A percentile compares a stretch with the other conserved stretches of the same genome.
These are phyloP conservation scores for Sandelia bainsii DNA, from an alignment of 2,797 vertebrate genomes.

Conservation along the genomic window DNA sequence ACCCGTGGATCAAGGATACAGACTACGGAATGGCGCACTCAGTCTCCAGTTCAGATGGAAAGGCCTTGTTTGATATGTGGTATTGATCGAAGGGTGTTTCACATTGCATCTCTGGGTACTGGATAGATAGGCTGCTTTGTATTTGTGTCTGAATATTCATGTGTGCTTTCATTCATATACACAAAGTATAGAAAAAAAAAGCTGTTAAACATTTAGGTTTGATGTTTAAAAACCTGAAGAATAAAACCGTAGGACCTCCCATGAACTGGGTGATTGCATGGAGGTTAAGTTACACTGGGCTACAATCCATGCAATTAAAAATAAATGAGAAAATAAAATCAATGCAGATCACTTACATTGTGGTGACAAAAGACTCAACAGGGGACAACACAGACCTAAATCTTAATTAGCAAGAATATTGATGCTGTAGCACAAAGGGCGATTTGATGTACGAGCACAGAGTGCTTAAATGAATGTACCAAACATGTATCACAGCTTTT, in stretches of 20 bases:
- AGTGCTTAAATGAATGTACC: constrained; percentile 39
- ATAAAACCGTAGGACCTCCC: constrained; percentile 22
- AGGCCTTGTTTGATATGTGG: constrained; percentile 20
- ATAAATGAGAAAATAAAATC: constrained; percentile 80
- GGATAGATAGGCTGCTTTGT: constrained; percentile 7
- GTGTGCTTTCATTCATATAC: constrained; percentile 1
- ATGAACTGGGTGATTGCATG: constrained; percentile 32
- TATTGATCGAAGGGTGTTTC: constrained; percentile 30
- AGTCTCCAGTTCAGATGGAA: constrained; percentile 20
- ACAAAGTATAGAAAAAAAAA: background rate
- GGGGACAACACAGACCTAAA: constrained; percentile 74
- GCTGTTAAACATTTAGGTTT: background rate
- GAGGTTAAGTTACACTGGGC: constrained; percentile 62
- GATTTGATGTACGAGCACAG: constrained; percentile 45
- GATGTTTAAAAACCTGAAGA: constrained; percentile 10
- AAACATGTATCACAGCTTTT: constrained; percentile 14
- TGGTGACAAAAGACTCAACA: constrained; percentile 75
- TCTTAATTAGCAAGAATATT: constrained; percentile 81
- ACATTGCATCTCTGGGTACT: constrained; percentile 19
- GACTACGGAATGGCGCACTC: background rate
- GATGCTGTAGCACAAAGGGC: constrained; percentile 68
- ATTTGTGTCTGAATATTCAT: background rate
- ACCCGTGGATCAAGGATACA: no score
- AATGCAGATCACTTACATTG: constrained; percentile 78
- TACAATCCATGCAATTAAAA: constrained; percentile 73